Base-by-base conservation (phyloP, 2,888 invertebrate genomes). In the Bhutanitis thaidina region DNA sequence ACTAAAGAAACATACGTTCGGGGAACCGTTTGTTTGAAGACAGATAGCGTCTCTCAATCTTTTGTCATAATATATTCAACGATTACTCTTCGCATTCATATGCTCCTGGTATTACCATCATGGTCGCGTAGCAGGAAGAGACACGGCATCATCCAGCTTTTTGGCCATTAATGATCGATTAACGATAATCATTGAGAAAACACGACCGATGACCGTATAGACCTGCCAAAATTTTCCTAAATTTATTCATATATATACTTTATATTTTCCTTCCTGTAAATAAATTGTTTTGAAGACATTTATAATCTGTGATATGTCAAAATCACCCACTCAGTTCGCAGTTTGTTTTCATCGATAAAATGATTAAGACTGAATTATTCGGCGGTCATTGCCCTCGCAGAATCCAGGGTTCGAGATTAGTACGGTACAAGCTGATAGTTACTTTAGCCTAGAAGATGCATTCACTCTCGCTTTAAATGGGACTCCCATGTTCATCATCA, bases 91-190 rank as follows among this genome's bases (percentile, higher is more conserved):
- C 14, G 27, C 7, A 8, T 46, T 38, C 38, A 46, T 46, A 30
- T 25, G 30, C 46, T 30, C 46, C 46, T 46, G 38, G 46, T 46
- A 46, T 36, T 37, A 14, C 1, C 3, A 25, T 37, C 38, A 38
- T 20, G 37, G 32, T 12, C 37, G 20, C 10, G n/a, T 37, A 29
- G 27, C 45, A 27, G 45, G 45, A 45, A 45, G 36, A 13, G 27
- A 4, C 10, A 34, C 27, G 14, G 14, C 1, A 9, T 9, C 16
- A 12, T 12, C 7, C 7, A 7, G 5, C 1, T 34, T n/a, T n/a
- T n/a, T n/a, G n/a, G 34, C 13, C 34, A 13, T 34, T 34, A 25
- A 36, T 32, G 35, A n/a, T n/a, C n/a, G n/a, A n/a, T n/a, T n/a
- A n/a, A n/a, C n/a, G n/a, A n/a, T n/a, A n/a, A 15, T 9, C 37